phyloP scores from a whole-genome alignment of 2,113 vertebrate genomes.

The Emydocephalus ijimae region DNA sequence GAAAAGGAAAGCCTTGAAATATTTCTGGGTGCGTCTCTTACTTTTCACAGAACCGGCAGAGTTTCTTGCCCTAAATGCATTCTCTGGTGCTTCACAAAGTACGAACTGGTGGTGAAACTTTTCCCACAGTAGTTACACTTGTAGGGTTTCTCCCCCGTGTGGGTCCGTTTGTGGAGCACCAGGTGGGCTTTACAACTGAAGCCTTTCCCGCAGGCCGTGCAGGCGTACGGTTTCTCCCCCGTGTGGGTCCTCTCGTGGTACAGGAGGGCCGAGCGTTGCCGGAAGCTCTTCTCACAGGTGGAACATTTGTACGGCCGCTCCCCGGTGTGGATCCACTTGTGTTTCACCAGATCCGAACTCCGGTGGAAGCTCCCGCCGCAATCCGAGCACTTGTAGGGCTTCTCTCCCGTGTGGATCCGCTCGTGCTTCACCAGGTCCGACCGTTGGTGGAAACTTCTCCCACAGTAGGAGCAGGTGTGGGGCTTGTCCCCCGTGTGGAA shows the following conservation, averaged over 20 bases:
- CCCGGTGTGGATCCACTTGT: slow-evolving; percentile 31
- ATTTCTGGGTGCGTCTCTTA: background rate
- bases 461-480: slow-evolving; percentile 19
- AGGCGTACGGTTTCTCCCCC: slow-evolving; percentile 10
- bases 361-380: slow-evolving; percentile 24
- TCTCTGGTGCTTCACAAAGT: slow-evolving; percentile 26
- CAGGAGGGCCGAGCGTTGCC: slow-evolving; percentile 24
- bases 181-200: slow-evolving; percentile 29
- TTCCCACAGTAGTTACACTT: slow-evolving; percentile 30
- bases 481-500: slow-evolving; percentile 17
- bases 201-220: slow-evolving; percentile 16
- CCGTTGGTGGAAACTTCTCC: slow-evolving; percentile 18
- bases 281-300: slow-evolving; percentile 21
- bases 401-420: slow-evolving; percentile 22
- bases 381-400: slow-evolving; percentile 22
- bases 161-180: slow-evolving; percentile 20
- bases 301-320: slow-evolving; percentile 28
- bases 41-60: background rate
- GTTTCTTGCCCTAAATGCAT: slow-evolving; percentile 21
- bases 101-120: slow-evolving; percentile 28
- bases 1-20: background rate
- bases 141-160: slow-evolving; percentile 24
- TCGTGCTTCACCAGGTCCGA: slow-evolving; percentile 20
- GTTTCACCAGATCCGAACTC: slow-evolving; percentile 19
- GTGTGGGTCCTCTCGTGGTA: slow-evolving; percentile 27